Evolutionary conservation across 2,797 vertebrate species (phyloP), one percentile per base, ranked within the genome.

Genomic region (Sebastolobus altivelis): DNA sequence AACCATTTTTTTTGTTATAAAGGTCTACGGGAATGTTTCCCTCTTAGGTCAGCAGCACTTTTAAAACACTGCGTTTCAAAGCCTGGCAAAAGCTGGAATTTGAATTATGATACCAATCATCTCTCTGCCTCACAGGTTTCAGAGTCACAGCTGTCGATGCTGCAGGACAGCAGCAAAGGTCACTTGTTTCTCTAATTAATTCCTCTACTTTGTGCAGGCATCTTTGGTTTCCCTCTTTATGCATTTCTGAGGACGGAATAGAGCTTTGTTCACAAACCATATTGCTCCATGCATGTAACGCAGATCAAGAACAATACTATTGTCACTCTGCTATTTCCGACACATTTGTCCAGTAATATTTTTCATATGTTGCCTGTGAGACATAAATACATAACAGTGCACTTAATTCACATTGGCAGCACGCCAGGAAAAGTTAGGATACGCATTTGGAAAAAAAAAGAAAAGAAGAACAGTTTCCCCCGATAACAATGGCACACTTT

Each of bases 401-500:
- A 75, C 80, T 92, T 92, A 85, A 91, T 86, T 88, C 89, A 79
- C 75, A 38, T 2, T 86, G 93, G 91, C 89, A 58, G 79, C 29
- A 7, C 65, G 92, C 93, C 94, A 94, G 90, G 90, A 93, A 95
- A 93, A 90, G 86, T 92, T 92, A 79, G 81, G 86, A 87, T 86
- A 89, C 33, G 75, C 75, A 77, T 70, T 82, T 49, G 74, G 82
- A 72, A 73, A 74, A 79, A 81, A 70, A 72, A 43, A 43, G 43
- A 54, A 46, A 63, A 76, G n/a, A 66, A 43, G 38, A 77, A 61
- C 84, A 58, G 81, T 87, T 94, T 91, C 91, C 91, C 91, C 92
- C 69, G 25, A 89, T 91, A 94, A 95, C 94, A 94, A 95, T 94
- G 89, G 92, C 90, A 92, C 89, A 92, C 81, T 94, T 94, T 94